Evolutionary conservation across 2,797 vertebrate genomes (phyloP).

Genomic region (Tarsius wallacei): DNA sequence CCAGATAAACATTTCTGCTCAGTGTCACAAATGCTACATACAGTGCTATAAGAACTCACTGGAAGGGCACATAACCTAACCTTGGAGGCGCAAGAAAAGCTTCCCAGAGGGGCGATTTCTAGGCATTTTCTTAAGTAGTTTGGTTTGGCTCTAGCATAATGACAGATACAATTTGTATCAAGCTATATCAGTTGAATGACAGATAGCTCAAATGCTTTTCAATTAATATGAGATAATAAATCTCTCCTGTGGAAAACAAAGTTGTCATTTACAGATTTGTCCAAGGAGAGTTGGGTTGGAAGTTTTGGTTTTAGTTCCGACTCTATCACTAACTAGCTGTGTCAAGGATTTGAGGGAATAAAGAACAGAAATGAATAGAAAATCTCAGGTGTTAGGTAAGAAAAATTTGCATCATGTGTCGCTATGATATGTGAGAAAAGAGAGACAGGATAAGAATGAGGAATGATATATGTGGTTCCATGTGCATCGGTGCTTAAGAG

Average conservation of each 20-base stretch:
- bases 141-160: background rate
- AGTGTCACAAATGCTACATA: background rate
- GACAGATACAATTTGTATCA: background rate
- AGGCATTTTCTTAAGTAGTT: background rate
- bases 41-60: background rate
- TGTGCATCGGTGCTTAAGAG: background rate
- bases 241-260: background rate
- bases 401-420: background rate
- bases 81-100: background rate
- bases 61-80: background rate
- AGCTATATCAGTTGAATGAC: background rate
- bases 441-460: background rate
- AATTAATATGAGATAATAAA: background rate
- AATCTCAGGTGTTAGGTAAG: background rate
- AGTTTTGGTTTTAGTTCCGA: background rate
- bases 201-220: background rate
- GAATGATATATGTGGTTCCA: background rate
- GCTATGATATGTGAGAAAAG: background rate
- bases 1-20: background rate
- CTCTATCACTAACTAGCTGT: background rate
- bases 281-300: background rate
- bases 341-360: background rate
- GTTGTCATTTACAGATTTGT: background rate
- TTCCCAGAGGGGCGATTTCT: background rate
- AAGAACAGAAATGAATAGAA: background rate